These are phyloP conservation scores for Papilio helenus DNA, from an alignment of 1,140 invertebrate species.

Conservation along the genomic window DNA sequence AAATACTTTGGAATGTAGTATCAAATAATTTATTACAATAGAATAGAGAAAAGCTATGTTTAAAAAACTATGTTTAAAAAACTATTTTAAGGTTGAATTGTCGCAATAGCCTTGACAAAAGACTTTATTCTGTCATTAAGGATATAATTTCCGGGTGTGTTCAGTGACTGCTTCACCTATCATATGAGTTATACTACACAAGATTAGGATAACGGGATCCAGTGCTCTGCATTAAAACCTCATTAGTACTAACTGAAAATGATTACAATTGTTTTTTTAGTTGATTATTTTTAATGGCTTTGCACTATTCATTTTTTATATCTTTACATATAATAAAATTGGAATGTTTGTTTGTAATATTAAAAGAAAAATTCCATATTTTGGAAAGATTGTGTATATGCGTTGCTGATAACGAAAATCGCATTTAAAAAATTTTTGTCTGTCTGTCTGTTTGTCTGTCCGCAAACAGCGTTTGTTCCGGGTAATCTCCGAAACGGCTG, in stretches of 20 bases:
- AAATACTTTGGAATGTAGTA: background rate
- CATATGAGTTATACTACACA: slow-evolving; percentile 64
- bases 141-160: slow-evolving; percentile 38
- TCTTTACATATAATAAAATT: too few relatives aligned
- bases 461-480: too few relatives aligned
- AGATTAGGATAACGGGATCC: slow-evolving; percentile 67
- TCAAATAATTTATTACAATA: background rate
- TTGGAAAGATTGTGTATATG: too few relatives aligned
- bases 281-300: slow-evolving; percentile 33
- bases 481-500: too few relatives aligned
- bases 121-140: slow-evolving; percentile 34
- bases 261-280: slow-evolving; percentile 42
- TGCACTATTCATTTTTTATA: background rate
- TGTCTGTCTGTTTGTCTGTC: too few relatives aligned
- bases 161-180: slow-evolving; percentile 53
- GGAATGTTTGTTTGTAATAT: too few relatives aligned
- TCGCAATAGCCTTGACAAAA: background rate
- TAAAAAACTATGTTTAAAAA: background rate
- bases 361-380: too few relatives aligned
- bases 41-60: background rate
- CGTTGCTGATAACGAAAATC: too few relatives aligned
- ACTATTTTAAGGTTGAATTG: background rate
- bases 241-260: slow-evolving; percentile 57
- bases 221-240: slow-evolving; percentile 68
- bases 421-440: too few relatives aligned